phyloP scores from a whole-genome alignment of 2,888 invertebrate species.

The Drosophila borealis region DNA sequence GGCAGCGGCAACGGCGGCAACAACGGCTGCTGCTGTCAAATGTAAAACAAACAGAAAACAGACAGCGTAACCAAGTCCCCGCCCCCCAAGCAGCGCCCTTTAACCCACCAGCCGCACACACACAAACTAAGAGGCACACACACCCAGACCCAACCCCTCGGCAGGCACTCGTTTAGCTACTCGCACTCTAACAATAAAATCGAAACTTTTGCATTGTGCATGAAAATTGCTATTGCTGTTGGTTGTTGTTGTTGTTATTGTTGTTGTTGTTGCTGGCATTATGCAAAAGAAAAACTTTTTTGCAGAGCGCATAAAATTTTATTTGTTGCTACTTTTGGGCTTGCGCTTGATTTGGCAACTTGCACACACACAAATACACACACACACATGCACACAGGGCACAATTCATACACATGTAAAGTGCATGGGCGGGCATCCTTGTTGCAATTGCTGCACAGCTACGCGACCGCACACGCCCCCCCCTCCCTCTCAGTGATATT shows the following conservation, averaged over 20 bases:
- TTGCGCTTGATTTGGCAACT: constrained; percentile 78
- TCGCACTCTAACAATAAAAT: constrained; percentile 70
- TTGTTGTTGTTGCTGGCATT: constrained; percentile 52
- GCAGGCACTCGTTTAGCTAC: constrained; percentile 27
- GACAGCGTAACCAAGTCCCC: constrained; percentile 28
- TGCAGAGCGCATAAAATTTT: constrained; percentile 76
- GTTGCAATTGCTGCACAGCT: constrained; percentile 35
- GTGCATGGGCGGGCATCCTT: constrained; percentile 56
- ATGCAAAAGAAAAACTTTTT: constrained; percentile 77
- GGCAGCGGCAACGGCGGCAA: constrained; percentile 3
- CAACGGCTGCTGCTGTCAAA: constrained; percentile 47
- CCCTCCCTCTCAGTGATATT: constrained; percentile 55
- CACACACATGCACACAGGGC: constrained; percentile 2
- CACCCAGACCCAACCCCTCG: background rate
- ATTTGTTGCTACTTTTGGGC: constrained; percentile 80
- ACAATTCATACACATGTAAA: constrained; percentile 58
- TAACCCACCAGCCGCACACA: background rate
- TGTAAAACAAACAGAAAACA: constrained; percentile 63
- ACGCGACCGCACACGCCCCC: background rate
- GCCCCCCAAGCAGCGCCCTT: background rate
- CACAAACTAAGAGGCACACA: no score
- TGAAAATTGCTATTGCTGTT: constrained; percentile 66
- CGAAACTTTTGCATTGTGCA: constrained; percentile 77
- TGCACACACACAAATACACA: constrained; percentile 29
- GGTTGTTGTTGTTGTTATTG: constrained; percentile 14